Percentiles rank a stretch among this genome's conserved stretches.
These are phyloP conservation scores for Neoitamus cyanurus DNA, from an alignment of 2,888 invertebrate genomes.

Conservation along the genomic window DNA sequence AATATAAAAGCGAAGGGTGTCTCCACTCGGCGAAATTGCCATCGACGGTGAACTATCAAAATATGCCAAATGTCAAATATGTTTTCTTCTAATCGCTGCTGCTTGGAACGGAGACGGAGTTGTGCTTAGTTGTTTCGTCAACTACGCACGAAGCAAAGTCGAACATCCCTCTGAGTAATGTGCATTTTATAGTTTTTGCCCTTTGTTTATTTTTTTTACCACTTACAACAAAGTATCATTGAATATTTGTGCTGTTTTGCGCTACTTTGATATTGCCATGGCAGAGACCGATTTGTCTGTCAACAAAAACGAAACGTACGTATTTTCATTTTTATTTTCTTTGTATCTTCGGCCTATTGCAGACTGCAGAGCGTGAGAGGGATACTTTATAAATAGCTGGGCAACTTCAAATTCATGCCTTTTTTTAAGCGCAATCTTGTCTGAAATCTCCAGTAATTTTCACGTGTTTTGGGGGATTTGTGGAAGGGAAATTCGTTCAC, in stretches of 20 bases:
- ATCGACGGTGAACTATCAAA: not conserved
- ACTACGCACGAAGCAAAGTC: not conserved
- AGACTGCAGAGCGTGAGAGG: too few relatives aligned
- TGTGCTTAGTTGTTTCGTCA: not conserved
- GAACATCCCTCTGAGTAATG: not conserved
- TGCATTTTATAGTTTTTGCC: not conserved
- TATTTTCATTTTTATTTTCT: not conserved
- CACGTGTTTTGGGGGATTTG: not conserved
- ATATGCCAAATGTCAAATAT: not conserved
- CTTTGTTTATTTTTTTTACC: not conserved
- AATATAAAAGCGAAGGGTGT: not conserved
- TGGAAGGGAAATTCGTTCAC: not conserved
- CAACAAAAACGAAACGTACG: not conserved
- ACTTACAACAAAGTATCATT: not conserved
- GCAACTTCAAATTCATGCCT: not conserved
- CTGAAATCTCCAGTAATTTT: not conserved
- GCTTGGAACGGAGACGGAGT: not conserved
- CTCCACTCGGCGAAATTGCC: not conserved
- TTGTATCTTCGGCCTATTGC: not conserved
- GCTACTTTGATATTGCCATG: not conserved
- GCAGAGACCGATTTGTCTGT: not conserved
- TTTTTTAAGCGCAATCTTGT: not conserved
- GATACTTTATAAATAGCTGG: not conserved
- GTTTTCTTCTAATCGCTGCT: not conserved
- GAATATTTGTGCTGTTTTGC: not conserved